These are phyloP conservation scores for Stylophora pistillata DNA, from an alignment of 64 coral and sea anemone genomes.

Conservation along the genomic window DNA sequence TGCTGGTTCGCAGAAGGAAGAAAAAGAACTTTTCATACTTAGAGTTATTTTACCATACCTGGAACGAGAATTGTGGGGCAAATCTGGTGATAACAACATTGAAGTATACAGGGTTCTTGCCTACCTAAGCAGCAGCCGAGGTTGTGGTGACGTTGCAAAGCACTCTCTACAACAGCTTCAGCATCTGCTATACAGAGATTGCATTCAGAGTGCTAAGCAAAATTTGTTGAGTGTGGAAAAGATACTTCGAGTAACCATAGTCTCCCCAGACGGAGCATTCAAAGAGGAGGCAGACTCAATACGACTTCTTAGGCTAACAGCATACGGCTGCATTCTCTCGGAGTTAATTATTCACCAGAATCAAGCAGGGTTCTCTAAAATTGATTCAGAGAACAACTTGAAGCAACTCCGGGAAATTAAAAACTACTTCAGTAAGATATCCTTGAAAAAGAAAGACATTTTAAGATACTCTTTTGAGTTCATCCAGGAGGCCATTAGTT, in stretches of 20 bases:
- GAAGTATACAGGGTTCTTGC: background rate
- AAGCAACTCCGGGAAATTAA: background rate
- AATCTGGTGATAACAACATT: background rate
- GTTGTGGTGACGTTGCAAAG: background rate
- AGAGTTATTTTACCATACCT: background rate
- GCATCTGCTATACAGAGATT: constrained; percentile 19
- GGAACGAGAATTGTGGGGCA: constrained; percentile 1
- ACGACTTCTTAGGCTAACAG: constrained; percentile 1
- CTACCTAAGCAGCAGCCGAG: background rate
- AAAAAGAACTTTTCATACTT: constrained; percentile 1
- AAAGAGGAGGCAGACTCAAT: background rate
- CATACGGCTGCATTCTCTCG: background rate
- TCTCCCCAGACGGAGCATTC: background rate
- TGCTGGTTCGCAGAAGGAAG: background rate
- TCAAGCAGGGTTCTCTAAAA: background rate
- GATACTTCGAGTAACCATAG: background rate
- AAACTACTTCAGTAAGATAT: background rate
- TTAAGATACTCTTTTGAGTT: background rate
- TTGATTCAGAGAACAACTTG: background rate
- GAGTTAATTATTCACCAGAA: background rate
- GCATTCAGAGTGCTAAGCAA: background rate
- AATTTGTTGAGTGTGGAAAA: background rate
- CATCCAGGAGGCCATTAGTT: background rate
- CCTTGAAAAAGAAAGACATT: background rate
- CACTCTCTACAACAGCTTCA: constrained; percentile 3